phyloP scores from a whole-genome alignment of 2,797 vertebrate genomes.

The Parambassis ranga region DNA sequence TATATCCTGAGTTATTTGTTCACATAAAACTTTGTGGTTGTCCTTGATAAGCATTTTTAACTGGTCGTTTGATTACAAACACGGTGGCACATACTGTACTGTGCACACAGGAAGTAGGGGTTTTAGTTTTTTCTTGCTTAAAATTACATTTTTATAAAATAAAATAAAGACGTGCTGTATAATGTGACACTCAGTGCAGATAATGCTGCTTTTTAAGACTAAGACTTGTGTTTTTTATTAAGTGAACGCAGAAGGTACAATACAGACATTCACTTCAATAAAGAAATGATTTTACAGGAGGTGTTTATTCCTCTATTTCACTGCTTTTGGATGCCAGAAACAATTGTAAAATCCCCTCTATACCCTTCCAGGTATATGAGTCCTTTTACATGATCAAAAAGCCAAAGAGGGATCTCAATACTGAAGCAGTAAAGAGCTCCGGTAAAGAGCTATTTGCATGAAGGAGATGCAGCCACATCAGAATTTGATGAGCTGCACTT shows the following conservation, averaged over 20 bases:
- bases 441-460: slow-evolving; percentile 55
- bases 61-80: slow-evolving; percentile 52
- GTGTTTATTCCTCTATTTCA: background rate
- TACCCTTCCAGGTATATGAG: slow-evolving; percentile 10
- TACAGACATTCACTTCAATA: background rate
- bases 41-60: slow-evolving; percentile 69
- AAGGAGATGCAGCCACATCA: slow-evolving; percentile 53
- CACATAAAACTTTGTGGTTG: slow-evolving; percentile 64
- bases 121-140: too few relatives aligned
- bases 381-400: slow-evolving; percentile 26
- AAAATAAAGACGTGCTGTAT: background rate
- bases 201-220: background rate
- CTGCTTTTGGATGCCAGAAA: background rate
- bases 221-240: background rate
- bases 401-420: slow-evolving; percentile 7
- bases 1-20: slow-evolving; percentile 67
- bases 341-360: background rate
- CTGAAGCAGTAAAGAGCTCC: background rate
- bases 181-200: background rate
- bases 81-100: slow-evolving; percentile 22
- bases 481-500: slow-evolving; percentile 68
- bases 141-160: background rate
- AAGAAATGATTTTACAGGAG: background rate
- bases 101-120: background rate
- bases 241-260: background rate